Conservation (phyloP, 2,113 vertebrate species). For the Zapornia atra region DNA sequence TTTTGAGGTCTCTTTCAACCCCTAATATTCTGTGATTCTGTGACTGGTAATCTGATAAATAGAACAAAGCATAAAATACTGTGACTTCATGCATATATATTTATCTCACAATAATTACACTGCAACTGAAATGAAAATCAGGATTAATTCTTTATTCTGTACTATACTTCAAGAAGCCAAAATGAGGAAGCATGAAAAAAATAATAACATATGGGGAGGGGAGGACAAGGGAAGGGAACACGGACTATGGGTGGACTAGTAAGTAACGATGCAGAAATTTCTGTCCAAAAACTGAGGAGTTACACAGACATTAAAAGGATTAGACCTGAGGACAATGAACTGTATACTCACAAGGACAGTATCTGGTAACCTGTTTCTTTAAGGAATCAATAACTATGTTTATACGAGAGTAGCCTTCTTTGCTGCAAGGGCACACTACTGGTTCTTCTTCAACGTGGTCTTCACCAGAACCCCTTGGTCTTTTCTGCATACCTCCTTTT, state of each 20-base stretch:
- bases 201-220: background rate
- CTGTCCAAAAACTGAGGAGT: background rate
- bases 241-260: accelerated
- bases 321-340: background rate
- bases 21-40: too few relatives aligned
- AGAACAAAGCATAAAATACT: background rate
- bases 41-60: background rate
- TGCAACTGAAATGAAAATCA: background rate
- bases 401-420: background rate
- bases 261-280: background rate
- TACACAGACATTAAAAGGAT: background rate
- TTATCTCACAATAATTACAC: background rate
- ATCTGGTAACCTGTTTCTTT: background rate
- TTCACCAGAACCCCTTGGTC: background rate
- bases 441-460: background rate
- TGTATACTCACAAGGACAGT: background rate
- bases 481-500: background rate
- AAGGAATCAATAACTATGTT: background rate
- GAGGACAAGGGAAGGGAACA: too few relatives aligned
- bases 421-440: background rate
- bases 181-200: background rate
- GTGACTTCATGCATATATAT: background rate
- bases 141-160: background rate
- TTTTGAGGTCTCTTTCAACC: background rate
- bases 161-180: background rate